Base-by-base conservation (phyloP, 2,113 vertebrate genomes). In the Xenotilapia caudafasciata region DNA sequence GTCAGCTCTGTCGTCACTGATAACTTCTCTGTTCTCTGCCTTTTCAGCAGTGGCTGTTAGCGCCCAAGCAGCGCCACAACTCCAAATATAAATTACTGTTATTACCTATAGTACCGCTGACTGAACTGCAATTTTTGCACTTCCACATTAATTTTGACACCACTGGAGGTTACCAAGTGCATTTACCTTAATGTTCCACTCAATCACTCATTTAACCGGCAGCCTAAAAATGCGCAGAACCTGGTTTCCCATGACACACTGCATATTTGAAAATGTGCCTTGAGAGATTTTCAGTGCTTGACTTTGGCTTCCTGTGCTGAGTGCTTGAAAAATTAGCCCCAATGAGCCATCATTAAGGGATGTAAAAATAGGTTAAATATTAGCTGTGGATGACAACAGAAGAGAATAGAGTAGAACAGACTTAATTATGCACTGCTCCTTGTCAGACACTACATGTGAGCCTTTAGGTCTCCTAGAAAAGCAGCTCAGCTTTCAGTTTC, bases 311-410 rank as follows among this genome's bases (percentile, higher is more conserved):
- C 70, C 60, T 88, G 87, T 82, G 35, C 53, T 86, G 26, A 31
- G 14, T 17, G 62, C 51, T 68, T 88, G 83, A 90, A 45, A 85
- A 86, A 92, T 87, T 40, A 80, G 31, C 53, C n/a, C 23, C 15
- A 47, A 21, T 87, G 77, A 91, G 47, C 82, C 84, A 54, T 85
- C 80, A 85, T 89, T 85, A 65, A 49, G 21, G 47, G 56, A 85
- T 82, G 45, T 75, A 83, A 84, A 42, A 83, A 84, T 75, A 77
- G 35, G 49, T 73, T 70, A 47, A 86, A 82, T 82, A 86, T 42
- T 54, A 45, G 60, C 70, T 60, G 62, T 7, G 65, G 15, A 26
- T 56, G 40, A 75, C 62, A 55, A 45, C 12, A 79, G 54, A 86
- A 47, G 38, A 60, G 55, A 54, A 38, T 19, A 49, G 42, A 51